phyloP scores from a whole-genome alignment of 92 coral and sea anemone species.

The Chrysogorgia sp. region DNA sequence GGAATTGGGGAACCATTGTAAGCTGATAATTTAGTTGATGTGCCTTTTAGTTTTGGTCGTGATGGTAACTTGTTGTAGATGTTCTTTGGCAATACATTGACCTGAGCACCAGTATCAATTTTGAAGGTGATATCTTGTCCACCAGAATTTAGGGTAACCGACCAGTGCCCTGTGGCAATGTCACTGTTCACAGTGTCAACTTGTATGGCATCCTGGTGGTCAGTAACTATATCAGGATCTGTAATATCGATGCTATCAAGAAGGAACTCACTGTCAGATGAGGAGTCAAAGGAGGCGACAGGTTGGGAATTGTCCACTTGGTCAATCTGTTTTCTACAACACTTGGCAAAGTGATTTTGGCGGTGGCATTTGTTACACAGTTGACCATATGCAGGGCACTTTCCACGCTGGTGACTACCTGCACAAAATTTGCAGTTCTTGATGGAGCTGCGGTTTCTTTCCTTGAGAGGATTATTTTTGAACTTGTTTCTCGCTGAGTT shows the following conservation, averaged over 20 bases:
- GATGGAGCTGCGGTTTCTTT: background rate
- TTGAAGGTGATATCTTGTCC: slow-evolving; percentile 17
- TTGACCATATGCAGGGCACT: slow-evolving; percentile 54
- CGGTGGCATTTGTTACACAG: slow-evolving; percentile 29
- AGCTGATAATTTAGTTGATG: slow-evolving; percentile 30
- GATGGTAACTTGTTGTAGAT: slow-evolving; percentile 21
- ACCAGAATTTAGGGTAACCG: slow-evolving; percentile 20
- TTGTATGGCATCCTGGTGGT: slow-evolving; percentile 4
- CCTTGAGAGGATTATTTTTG: background rate
- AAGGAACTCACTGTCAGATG: background rate
- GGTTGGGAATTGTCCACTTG: slow-evolving; percentile 11
- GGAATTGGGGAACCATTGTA: slow-evolving; percentile 24
- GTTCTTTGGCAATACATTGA: slow-evolving; percentile 37
- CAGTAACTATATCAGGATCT: slow-evolving; percentile 2
- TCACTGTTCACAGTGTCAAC: slow-evolving; percentile 8
- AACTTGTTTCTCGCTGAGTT: too few species aligned
- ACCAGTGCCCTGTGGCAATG: slow-evolving; percentile 32
- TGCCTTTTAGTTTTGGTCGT: slow-evolving; percentile 14
- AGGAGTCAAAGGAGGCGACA: slow-evolving; percentile 18
- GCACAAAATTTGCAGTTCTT: slow-evolving; percentile 55
- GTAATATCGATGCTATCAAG: background rate
- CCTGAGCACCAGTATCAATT: slow-evolving; percentile 43
- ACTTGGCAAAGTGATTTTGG: slow-evolving; percentile 50
- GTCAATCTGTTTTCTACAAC: slow-evolving; percentile 32
- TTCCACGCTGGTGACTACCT: slow-evolving; percentile 40